phyloP scores from a whole-genome alignment of 2,797 vertebrate genomes.

The Enteromius fasciolatus region DNA sequence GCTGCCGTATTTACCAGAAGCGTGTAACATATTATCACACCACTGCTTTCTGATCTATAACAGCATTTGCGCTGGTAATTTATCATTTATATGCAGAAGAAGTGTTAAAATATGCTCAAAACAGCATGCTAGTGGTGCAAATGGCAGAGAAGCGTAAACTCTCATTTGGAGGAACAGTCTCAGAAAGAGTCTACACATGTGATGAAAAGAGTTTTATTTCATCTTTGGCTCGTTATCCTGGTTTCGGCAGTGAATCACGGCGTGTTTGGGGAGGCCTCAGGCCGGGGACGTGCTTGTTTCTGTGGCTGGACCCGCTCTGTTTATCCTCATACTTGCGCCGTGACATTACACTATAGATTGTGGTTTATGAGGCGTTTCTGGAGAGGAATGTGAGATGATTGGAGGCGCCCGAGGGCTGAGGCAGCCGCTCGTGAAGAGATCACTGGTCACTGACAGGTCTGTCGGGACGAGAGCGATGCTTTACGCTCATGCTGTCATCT shows the following conservation, averaged over 20 bases:
- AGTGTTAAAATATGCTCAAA: constrained; percentile 5
- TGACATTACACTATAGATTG: constrained; percentile 54
- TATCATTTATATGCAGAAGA: constrained; percentile 14
- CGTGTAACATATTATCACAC: not conserved
- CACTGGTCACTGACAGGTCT: constrained; percentile 25
- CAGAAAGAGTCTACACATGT: not conserved
- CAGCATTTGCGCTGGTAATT: not conserved
- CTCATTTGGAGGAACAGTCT: not conserved
- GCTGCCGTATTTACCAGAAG: not conserved
- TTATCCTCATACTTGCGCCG: constrained; percentile 46
- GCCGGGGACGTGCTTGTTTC: constrained; percentile 6
- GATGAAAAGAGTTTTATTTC: constrained; percentile 18
- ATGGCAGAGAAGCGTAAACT: not conserved
- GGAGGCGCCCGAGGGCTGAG: not conserved
- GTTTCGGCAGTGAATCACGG: constrained; percentile 9
- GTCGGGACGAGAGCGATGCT: not conserved
- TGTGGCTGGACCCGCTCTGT: not conserved
- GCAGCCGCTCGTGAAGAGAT: constrained; percentile 1
- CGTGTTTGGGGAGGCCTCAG: not conserved
- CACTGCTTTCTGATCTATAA: not conserved
- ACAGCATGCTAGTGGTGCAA: not conserved
- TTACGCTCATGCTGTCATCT: constrained; percentile 17
- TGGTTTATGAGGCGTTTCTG: constrained; percentile 53
- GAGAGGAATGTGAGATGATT: constrained; percentile 35
- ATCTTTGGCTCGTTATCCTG: constrained; percentile 1